Base-by-base conservation (phyloP, 1,140 invertebrate genomes). In the Thrips palmi region DNA sequence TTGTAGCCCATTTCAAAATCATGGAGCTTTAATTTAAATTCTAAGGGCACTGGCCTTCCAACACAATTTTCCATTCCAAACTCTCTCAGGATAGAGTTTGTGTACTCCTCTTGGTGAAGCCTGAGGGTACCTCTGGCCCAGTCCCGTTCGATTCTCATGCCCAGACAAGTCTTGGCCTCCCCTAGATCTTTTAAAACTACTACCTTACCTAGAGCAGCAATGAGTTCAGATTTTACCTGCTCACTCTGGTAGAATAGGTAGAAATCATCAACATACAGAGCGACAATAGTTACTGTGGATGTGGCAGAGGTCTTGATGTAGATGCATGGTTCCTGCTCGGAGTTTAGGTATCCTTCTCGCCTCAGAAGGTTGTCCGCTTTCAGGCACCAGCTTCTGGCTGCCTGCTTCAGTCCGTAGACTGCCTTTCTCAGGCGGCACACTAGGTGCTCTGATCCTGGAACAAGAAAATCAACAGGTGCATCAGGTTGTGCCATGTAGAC, bases 401-500 rank as follows among this genome's bases (percentile, higher is more conserved):
- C 15, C 29, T 42, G 41, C 21, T 44, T 46, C 17, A 46, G 21
- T 8, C 41, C 37, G 27, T 46, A 41, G 2, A 45, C 5, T 17
- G 44, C 18, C 27, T 45, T 47, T 11, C 38, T 37, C 4, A 49
- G 27, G 30, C 30, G 21, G 21, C 44, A 49, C 1, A 47, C 44
- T 7, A 41, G 35, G 18, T 42, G 8, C 30, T 15, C 27, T n/a
- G 15, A 41, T 27, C 22, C 28, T 22, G 11, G 21, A 29, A 49
- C 48, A 25, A n/a, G n/a, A n/a, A n/a, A n/a, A n/a, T n/a, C n/a
- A n/a, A n/a, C n/a, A n/a, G n/a, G n/a, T n/a, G 44, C 50, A 31
- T 52, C 24, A 17, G 57, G 55, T 37, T 54, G 49, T 22, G 53
- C 31, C 49, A 62, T 61, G 37, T 52, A 59, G 8, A 61, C 48